Evolutionary conservation across 2,888 invertebrate genomes (phyloP).

Genomic region (Tyria jacobaeae): DNA sequence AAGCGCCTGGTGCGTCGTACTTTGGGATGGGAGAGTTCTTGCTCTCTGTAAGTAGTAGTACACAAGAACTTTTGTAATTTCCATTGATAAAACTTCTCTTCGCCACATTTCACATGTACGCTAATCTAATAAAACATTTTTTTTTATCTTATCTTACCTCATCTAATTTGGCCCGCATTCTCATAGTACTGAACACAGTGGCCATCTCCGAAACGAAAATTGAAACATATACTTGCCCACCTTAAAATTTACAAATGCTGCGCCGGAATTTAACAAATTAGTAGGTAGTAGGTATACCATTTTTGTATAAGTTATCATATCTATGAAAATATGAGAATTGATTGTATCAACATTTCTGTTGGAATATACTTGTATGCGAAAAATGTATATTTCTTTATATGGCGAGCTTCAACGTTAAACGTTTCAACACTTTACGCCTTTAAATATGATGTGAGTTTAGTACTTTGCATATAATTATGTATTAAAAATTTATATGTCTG

Average conservation of each 20-base stretch:
- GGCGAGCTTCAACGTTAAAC: neutral
- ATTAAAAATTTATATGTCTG: too few relatives aligned
- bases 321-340: slow-evolving; percentile 14
- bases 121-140: too few relatives aligned
- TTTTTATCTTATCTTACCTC: too few relatives aligned
- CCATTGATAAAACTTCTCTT: too few relatives aligned
- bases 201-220: neutral
- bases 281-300: slow-evolving; percentile 13
- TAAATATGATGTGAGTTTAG: neutral
- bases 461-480: neutral
- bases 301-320: slow-evolving; percentile 32
- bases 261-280: neutral
- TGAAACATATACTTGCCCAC: neutral
- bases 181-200: too few relatives aligned
- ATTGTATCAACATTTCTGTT: neutral
- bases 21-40: too few relatives aligned
- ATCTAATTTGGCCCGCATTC: too few relatives aligned
- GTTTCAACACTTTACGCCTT: neutral
- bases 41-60: too few relatives aligned
- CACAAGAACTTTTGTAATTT: too few relatives aligned
- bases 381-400: neutral
- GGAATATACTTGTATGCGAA: neutral
- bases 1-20: too few relatives aligned
- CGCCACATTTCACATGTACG: too few relatives aligned
- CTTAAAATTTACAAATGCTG: neutral